Conservation (phyloP, 2,888 invertebrate genomes). For the Agrotis ipsilon region DNA sequence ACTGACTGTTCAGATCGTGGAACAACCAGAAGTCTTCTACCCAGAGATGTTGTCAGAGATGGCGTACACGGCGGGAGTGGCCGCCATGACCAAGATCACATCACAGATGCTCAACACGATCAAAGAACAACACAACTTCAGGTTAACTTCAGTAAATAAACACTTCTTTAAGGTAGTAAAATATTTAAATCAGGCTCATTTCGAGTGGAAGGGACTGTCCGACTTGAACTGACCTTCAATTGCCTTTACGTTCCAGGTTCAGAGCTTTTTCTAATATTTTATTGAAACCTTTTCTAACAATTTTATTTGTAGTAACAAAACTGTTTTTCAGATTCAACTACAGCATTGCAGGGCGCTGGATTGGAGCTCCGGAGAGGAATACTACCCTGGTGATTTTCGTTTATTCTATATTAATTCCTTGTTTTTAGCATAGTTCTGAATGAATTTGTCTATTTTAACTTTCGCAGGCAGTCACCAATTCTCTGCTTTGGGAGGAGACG, state of each 20-base stretch:
- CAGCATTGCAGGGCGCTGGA: slow-evolving; percentile 83
- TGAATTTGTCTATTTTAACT: not conserved
- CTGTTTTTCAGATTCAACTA: slow-evolving; percentile 78
- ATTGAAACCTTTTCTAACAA: not conserved
- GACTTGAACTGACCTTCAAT: no score
- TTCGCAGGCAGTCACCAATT: slow-evolving; percentile 82
- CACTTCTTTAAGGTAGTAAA: no score
- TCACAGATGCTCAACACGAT: slow-evolving; percentile 78
- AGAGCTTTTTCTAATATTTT: not conserved
- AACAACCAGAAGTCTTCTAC: slow-evolving; percentile 73
- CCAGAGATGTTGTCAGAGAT: slow-evolving; percentile 76
- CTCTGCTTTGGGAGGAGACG: slow-evolving; percentile 83
- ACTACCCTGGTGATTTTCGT: slow-evolving; percentile 77
- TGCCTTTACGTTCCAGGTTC: no score
- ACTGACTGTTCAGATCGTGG: slow-evolving; percentile 70
- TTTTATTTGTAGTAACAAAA: no score
- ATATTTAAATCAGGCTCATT: no score
- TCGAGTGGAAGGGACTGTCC: no score
- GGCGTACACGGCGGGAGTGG: slow-evolving; percentile 78
- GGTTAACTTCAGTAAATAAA: slow-evolving; percentile 58
- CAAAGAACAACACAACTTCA: slow-evolving; percentile 82
- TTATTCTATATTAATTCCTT: not conserved
- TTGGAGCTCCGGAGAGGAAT: slow-evolving; percentile 81
- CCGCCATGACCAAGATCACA: slow-evolving; percentile 83
- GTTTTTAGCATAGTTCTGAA: no score